A percentile compares a stretch with the other conserved stretches of the same genome.
These are phyloP conservation scores for Remorina albescens DNA, from an alignment of 2,797 vertebrate species.

Conservation along the genomic window DNA sequence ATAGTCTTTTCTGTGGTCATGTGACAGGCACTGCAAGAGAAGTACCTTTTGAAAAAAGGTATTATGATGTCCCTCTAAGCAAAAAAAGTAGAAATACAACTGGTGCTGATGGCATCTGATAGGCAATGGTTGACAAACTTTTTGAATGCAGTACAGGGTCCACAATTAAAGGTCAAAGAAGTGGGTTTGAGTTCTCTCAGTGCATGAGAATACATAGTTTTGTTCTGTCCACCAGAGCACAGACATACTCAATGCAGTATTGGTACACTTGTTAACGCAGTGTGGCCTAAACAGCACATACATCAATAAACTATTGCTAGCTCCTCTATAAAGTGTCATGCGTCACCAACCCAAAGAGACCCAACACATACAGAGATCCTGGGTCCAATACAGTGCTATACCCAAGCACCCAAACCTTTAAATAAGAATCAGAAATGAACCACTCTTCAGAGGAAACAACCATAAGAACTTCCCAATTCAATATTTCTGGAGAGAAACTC, in stretches of 20 bases:
- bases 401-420: background rate
- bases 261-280: too few species aligned
- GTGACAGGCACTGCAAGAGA: background rate
- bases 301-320: background rate
- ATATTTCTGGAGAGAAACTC: background rate
- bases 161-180: background rate
- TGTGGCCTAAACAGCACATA: background rate
- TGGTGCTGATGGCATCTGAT: background rate
- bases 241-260: slow-evolving; percentile 1
- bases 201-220: too few species aligned
- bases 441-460: background rate
- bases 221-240: too few species aligned
- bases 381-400: background rate
- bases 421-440: background rate
- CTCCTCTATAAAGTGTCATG: background rate
- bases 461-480: background rate
- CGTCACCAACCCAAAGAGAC: slow-evolving; percentile 4
- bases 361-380: background rate
- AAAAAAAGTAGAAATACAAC: background rate
- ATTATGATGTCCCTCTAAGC: background rate
- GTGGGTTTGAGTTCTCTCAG: too few species aligned
- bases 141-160: slow-evolving; percentile 3
- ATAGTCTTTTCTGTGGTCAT: background rate
- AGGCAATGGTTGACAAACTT: slow-evolving; percentile 2
- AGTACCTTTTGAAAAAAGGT: background rate